Percentiles rank a stretch among this genome's conserved stretches.
Conservation (phyloP, 2,797 vertebrate genomes). For the Picus viridis region DNA sequence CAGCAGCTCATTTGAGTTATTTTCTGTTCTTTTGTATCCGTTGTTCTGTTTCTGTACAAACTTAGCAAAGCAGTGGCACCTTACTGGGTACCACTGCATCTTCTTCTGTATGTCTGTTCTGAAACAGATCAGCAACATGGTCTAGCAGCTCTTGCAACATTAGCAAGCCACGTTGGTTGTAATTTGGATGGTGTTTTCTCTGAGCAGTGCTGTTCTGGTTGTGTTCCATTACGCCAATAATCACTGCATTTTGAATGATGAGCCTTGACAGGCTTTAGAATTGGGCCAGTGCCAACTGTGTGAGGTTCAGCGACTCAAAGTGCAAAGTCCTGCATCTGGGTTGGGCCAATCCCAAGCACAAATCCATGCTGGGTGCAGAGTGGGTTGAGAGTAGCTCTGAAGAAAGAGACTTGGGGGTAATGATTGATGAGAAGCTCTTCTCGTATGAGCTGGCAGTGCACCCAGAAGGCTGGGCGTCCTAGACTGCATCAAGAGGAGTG, state of each 20-base stretch:
- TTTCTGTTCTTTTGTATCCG: background rate
- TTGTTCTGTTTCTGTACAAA: background rate
- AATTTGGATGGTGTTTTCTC: slow-evolving; percentile 1
- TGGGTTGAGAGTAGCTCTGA: too few species aligned
- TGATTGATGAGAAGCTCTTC: too few species aligned
- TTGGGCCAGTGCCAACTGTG: too few species aligned
- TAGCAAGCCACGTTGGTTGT: background rate
- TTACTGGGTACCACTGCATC: background rate
- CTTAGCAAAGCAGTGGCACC: background rate
- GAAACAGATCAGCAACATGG: background rate
- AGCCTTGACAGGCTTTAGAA: too few species aligned
- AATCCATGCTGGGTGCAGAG: too few species aligned
- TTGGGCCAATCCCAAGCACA: too few species aligned
- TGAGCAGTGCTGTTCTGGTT: background rate
- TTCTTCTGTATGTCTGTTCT: background rate
- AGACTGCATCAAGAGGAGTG: too few species aligned
- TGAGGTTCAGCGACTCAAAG: too few species aligned
- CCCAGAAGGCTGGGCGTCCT: too few species aligned
- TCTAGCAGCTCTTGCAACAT: background rate
- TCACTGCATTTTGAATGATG: background rate
- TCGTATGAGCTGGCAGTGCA: too few species aligned
- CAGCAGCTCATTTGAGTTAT: background rate
- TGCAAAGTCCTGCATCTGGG: too few species aligned
- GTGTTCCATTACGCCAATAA: background rate
- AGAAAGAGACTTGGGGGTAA: too few species aligned